These are phyloP conservation scores for Peromyscus polionotus DNA, from an alignment of 2,113 vertebrate species.

Conservation along the genomic window DNA sequence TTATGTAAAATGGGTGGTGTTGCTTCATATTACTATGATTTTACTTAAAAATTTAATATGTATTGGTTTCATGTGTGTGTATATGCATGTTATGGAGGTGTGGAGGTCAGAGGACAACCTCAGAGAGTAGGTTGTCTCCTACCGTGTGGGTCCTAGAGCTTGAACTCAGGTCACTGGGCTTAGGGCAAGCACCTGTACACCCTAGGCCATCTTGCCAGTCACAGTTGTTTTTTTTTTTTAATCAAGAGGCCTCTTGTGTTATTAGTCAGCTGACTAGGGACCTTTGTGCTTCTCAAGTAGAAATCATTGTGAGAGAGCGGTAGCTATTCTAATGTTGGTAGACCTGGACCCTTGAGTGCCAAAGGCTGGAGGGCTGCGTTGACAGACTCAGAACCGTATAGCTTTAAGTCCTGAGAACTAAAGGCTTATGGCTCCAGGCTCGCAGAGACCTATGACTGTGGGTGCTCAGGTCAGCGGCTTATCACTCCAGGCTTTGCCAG, in stretches of 20 bases:
- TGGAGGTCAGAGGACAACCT: background rate
- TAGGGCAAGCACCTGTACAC: background rate
- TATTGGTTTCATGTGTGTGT: background rate
- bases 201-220: background rate
- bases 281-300: background rate
- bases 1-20: conserved; percentile 1
- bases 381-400: background rate
- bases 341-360: background rate
- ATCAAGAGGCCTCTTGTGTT: background rate
- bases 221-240: background rate
- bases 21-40: background rate
- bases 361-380: background rate
- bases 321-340: background rate
- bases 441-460: background rate
- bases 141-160: background rate
- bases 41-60: background rate
- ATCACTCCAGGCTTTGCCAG: background rate
- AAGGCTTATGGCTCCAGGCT: background rate
- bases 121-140: background rate
- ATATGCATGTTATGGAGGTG: background rate
- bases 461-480: background rate
- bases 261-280: background rate
- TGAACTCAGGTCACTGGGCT: no score
- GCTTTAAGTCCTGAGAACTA: background rate
- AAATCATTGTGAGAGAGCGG: background rate